Evolutionary conservation across 2,797 vertebrate genomes (phyloP), one percentile per base, ranked within the genome.

Genomic region (Cercopithecus diana): DNA sequence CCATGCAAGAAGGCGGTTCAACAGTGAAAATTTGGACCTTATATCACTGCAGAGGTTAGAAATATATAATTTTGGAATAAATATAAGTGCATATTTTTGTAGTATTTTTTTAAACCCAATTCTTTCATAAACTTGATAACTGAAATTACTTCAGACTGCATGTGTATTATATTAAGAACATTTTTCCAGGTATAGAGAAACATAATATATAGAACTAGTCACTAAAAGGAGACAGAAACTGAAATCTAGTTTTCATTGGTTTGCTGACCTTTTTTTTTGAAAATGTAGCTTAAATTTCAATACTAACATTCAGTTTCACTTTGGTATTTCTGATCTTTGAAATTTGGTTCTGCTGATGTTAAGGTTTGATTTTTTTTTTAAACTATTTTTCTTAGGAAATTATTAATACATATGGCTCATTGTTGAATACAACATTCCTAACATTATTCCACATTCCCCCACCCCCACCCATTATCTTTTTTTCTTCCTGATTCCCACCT

Each of bases 111-210:
- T 7, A 8, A 88, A 33, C 55, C 30, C 36, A 86, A 36, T 64
- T 4, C 39, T 80, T 94, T 96, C 95, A 93, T 95, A 90, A 97
- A 87, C 57, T 97, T 89, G 28, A 96, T 50, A 93, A 90, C 26
- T 83, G 89, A 90, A 93, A 87, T 95, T 94, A 77, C 70, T 95
- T 97, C 48, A 89, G 50, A 86, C 48, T 96, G 48, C 26, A 11
- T 93, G 87, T 88, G 4, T 97, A 89, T 81, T 73, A 64, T 83
- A 43, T 90, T 94, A 88, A n/a, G 22, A 96, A 79, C 77, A 79
- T 90, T 95, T 97, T 94, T 95, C 55, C 20, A 84, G 33, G 7
- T 88, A 67, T 55, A 92, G 30, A 92, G 30, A 97, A 96, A 88
- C 22, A 55, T 83, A 93, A 84, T 79, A 81, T 84, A 95, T 84